Evolutionary conservation across 2,113 vertebrate genomes (phyloP).

Genomic region (Crotophaga sulcirostris): DNA sequence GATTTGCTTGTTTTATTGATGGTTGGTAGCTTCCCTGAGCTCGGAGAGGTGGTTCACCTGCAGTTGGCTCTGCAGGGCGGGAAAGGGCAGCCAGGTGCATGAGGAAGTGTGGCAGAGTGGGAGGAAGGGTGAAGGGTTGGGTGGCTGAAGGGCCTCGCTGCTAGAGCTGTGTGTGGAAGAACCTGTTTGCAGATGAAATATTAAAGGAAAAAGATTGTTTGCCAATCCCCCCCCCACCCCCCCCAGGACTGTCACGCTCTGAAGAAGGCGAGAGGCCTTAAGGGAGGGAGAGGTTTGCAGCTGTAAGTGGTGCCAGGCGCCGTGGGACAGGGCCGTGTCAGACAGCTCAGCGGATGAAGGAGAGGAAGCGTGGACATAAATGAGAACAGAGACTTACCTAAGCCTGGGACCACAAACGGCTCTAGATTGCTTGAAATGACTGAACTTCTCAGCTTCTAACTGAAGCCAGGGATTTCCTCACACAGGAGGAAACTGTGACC

Average conservation of each 20-base stretch:
- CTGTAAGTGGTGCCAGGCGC: neutral
- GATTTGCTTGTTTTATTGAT: rapidly evolving
- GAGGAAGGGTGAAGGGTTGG: neutral
- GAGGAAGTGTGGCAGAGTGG: neutral
- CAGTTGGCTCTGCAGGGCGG: rapidly evolving
- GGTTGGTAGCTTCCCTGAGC: neutral
- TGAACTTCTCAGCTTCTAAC: conserved; percentile 20
- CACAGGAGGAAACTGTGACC: conserved; percentile 41
- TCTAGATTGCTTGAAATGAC: neutral
- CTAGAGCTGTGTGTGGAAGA: neutral
- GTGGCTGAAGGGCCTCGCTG: neutral
- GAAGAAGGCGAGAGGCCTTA: neutral
- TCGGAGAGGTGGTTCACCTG: neutral
- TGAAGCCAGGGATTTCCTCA: conserved; percentile 56
- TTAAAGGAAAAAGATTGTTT: neutral
- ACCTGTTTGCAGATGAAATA: neutral
- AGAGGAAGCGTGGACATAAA: neutral
- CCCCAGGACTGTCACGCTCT: neutral
- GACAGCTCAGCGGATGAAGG: neutral
- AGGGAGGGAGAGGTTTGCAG: neutral
- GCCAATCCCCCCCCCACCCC: neutral
- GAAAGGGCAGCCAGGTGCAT: neutral
- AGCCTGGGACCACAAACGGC: conserved; percentile 44
- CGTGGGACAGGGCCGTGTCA: neutral
- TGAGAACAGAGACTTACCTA: neutral